These are phyloP conservation scores for Aphrocallistes beatrix DNA, from an alignment of 37 sponge, comb jelly and placozoan species.

Conservation along the genomic window DNA sequence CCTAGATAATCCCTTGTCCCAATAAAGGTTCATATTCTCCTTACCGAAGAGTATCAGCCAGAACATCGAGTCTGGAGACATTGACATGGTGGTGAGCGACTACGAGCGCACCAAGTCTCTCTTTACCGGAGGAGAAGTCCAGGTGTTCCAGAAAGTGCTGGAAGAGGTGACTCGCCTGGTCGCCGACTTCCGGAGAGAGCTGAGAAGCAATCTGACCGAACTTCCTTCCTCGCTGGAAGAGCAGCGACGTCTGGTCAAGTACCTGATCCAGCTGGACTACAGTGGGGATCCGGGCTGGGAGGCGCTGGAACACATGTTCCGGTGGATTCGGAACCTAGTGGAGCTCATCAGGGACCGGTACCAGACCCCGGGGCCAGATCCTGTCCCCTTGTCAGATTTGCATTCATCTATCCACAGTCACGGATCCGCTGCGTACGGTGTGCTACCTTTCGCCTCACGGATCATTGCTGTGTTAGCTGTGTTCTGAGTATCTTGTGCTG, in stretches of 20 bases:
- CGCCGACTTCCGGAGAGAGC: slow-evolving; percentile 36
- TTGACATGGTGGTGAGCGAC: slow-evolving; percentile 74
- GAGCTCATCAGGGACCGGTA: slow-evolving; percentile 36
- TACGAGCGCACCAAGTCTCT: slow-evolving; percentile 76
- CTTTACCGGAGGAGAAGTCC: slow-evolving; percentile 74
- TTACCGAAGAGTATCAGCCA: slow-evolving; percentile 69
- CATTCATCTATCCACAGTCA: background rate
- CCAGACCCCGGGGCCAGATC: slow-evolving; percentile 25
- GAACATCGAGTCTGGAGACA: slow-evolving; percentile 74
- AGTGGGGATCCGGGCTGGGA: slow-evolving; percentile 89
- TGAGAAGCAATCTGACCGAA: slow-evolving; percentile 38
- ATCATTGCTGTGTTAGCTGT: background rate
- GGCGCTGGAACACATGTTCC: slow-evolving; percentile 55
- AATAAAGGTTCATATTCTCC: slow-evolving; percentile 71
- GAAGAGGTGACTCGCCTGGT: slow-evolving; percentile 67
- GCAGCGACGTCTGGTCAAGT: slow-evolving; percentile 75
- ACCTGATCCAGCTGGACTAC: slow-evolving; percentile 73
- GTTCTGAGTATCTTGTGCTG: too few species aligned
- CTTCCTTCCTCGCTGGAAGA: slow-evolving; percentile 62
- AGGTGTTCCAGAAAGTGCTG: slow-evolving; percentile 71
- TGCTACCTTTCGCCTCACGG: background rate
- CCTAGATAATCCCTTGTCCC: background rate
- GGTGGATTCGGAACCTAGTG: slow-evolving; percentile 47
- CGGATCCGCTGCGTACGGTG: background rate
- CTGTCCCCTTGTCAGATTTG: background rate